Conservation (phyloP, 2,888 invertebrate genomes). For the Coelopa pilipes region DNA sequence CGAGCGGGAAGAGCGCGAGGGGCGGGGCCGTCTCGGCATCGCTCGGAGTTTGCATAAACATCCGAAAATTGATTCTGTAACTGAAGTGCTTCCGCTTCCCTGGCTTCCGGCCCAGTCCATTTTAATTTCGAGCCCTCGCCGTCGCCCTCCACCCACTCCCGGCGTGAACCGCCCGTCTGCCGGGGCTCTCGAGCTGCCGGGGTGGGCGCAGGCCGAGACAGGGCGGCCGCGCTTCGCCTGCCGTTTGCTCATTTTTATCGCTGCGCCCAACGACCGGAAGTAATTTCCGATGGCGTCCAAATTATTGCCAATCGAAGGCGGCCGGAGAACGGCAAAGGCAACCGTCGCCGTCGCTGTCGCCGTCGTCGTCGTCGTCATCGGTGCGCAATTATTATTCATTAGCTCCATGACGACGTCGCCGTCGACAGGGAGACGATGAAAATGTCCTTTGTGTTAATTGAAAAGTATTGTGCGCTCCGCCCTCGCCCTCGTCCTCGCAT, state of each 20-base stretch:
- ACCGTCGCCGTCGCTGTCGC: background rate
- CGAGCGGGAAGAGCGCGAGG: background rate
- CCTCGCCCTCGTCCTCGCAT: background rate
- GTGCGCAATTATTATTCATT: constrained; percentile 32
- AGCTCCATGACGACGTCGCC: constrained; percentile 22
- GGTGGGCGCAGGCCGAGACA: background rate
- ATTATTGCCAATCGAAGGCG: constrained; percentile 20
- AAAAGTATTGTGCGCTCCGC: constrained; percentile 10
- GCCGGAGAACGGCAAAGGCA: background rate
- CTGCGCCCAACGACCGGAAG: constrained; percentile 25
- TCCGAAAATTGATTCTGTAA: constrained; percentile 30
- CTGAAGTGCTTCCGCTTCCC: constrained; percentile 30
- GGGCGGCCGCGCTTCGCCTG: constrained; percentile 15
- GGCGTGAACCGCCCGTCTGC: background rate
- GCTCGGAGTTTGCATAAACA: constrained; percentile 25
- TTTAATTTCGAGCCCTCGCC: constrained; percentile 13
- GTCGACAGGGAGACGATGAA: background rate
- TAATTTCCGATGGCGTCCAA: constrained; percentile 17
- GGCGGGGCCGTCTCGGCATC: background rate
- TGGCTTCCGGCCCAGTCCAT: constrained; percentile 23
- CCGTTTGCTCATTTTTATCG: constrained; percentile 37
- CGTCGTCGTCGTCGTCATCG: background rate
- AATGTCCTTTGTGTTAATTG: constrained; percentile 16
- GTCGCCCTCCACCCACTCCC: background rate
- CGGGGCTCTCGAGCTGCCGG: background rate